Conservation (phyloP, 1,140 invertebrate species). For the Delia radicum region DNA sequence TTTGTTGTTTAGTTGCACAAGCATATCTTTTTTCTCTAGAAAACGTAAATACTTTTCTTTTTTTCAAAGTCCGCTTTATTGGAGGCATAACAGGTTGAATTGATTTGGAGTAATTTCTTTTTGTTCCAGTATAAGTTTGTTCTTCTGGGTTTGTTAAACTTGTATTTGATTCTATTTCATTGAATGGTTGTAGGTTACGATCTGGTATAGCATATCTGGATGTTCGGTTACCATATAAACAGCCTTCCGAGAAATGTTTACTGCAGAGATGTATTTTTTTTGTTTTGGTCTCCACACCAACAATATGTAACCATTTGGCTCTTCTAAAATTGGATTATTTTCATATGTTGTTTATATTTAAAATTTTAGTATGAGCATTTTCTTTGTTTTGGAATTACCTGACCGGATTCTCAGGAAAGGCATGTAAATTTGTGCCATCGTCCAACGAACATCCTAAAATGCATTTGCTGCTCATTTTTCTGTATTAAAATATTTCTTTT, state of each 20-base stretch:
- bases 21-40: neutral
- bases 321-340: neutral
- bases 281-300: neutral
- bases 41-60: too few species aligned
- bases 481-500: too few species aligned
- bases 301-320: neutral
- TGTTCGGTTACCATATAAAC: neutral
- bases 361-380: too few species aligned
- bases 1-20: neutral
- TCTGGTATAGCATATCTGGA: neutral
- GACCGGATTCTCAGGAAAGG: neutral
- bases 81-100: too few species aligned
- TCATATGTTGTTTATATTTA: too few species aligned
- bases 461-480: neutral
- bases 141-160: too few species aligned
- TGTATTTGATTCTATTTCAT: too few species aligned
- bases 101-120: too few species aligned
- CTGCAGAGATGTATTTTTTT: neutral
- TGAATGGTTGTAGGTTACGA: neutral
- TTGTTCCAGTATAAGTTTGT: too few species aligned
- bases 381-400: neutral
- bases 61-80: too few species aligned
- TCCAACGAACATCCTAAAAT: neutral
- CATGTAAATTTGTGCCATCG: neutral
- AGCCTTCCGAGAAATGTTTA: neutral